Conservation (phyloP, 1,140 invertebrate genomes). For the Gyrodactylus salaris region DNA sequence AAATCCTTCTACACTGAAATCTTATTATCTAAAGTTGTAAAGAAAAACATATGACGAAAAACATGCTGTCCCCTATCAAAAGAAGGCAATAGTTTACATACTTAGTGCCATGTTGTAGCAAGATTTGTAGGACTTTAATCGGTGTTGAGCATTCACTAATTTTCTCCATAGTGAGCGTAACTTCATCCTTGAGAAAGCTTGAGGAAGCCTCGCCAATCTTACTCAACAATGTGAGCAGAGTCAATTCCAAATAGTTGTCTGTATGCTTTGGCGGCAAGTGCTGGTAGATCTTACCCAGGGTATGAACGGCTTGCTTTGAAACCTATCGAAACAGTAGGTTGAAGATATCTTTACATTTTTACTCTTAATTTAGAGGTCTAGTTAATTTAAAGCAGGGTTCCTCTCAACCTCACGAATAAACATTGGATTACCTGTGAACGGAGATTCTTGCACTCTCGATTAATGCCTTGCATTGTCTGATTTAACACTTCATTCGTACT, state of each 20-base stretch:
- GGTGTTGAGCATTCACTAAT: not conserved
- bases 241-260: not conserved
- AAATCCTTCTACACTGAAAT: no score
- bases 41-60: no score
- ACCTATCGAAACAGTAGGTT: not conserved
- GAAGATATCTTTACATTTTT: no score
- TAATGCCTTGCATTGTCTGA: not conserved
- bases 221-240: not conserved
- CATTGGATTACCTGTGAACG: not conserved
- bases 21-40: no score
- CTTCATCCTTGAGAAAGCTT: not conserved
- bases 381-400: not conserved
- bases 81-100: not conserved
- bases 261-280: not conserved
- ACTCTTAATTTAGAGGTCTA: no score
- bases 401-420: not conserved
- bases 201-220: not conserved
- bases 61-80: no score
- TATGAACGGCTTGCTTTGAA: not conserved
- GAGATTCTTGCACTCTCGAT: not conserved
- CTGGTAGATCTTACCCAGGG: not conserved
- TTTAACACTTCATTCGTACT: not conserved
- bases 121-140: not conserved
- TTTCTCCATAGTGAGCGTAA: not conserved
- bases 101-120: not conserved